phyloP scores from a whole-genome alignment of 1,140 invertebrate species.

The Drosophila kepulauana region DNA sequence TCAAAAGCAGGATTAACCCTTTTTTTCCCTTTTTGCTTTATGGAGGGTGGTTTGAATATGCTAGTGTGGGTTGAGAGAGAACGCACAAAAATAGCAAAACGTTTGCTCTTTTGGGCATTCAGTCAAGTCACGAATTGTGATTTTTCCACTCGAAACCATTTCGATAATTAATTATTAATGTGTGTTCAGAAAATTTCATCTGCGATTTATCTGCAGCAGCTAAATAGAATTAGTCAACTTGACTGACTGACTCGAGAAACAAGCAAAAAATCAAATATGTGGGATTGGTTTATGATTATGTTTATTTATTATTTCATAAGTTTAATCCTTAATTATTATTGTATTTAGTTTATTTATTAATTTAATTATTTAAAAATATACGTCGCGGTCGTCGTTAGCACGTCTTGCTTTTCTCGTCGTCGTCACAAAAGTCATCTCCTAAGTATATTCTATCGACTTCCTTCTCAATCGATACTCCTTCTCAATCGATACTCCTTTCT shows the following conservation, averaged over 20 bases:
- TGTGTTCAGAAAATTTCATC: slow-evolving; percentile 14
- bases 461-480: no score
- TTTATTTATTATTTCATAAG: no score
- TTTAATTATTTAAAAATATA: no score
- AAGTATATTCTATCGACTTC: no score
- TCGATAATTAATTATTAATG: slow-evolving; percentile 67
- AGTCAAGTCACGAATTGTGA: slow-evolving; percentile 70
- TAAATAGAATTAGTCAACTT: slow-evolving; percentile 14
- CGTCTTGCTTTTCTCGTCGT: no score
- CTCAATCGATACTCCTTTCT: no score
- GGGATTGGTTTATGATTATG: no score
- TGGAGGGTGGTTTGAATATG: neutral
- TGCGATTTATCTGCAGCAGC: slow-evolving; percentile 31
- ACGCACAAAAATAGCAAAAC: slow-evolving; percentile 64
- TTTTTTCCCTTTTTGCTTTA: slow-evolving; percentile 12
- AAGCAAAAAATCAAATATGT: neutral
- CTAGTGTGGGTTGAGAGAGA: neutral
- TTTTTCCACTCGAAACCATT: slow-evolving; percentile 67
- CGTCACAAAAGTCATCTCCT: no score
- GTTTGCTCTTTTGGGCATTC: slow-evolving; percentile 61
- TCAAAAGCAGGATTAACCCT: slow-evolving; percentile 67
- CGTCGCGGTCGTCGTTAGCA: no score
- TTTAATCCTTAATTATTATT: no score
- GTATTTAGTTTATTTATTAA: no score
- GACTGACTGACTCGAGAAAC: neutral